Evolutionary conservation across 2,888 invertebrate species (phyloP).

Genomic region (Spodoptera picta): DNA sequence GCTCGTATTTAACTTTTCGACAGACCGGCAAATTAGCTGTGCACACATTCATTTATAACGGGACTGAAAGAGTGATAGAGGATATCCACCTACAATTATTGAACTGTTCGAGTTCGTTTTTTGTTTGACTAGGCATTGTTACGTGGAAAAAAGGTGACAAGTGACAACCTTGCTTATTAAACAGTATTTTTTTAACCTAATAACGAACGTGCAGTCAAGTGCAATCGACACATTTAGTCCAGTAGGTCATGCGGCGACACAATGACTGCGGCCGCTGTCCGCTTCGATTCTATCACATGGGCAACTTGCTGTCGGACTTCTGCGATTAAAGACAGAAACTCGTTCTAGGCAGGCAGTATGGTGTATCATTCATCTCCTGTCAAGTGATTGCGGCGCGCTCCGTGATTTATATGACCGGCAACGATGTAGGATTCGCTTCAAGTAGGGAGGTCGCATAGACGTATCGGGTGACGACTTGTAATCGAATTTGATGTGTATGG

Average conservation of each 20-base stretch:
- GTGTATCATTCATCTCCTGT: conserved; percentile 62
- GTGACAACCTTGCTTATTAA: conserved; percentile 33
- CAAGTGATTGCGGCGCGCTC: conserved; percentile 55
- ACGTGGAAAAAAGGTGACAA: conserved; percentile 22
- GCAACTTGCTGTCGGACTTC: conserved; percentile 50
- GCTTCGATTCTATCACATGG: conserved; percentile 46
- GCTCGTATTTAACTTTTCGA: conserved; percentile 21
- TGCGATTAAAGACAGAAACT: conserved; percentile 45
- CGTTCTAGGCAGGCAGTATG: conserved; percentile 43
- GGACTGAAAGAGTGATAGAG: neutral
- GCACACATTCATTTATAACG: neutral
- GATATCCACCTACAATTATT: conserved; percentile 13
- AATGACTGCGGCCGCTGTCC: conserved; percentile 56
- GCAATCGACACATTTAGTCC: conserved; percentile 58
- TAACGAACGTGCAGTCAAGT: conserved; percentile 55
- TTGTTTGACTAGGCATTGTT: conserved; percentile 20
- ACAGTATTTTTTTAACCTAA: conserved; percentile 40
- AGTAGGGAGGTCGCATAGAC: conserved; percentile 42
- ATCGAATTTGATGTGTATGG: conserved; percentile 45
- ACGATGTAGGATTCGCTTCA: conserved; percentile 54
- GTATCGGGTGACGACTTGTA: conserved; percentile 49
- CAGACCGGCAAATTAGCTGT: conserved; percentile 18
- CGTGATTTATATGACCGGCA: conserved; percentile 61
- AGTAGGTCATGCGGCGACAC: conserved; percentile 65
- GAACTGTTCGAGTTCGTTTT: conserved; percentile 17